Evolutionary conservation across 1,140 invertebrate genomes (phyloP).

Genomic region (Ericerus pela): DNA sequence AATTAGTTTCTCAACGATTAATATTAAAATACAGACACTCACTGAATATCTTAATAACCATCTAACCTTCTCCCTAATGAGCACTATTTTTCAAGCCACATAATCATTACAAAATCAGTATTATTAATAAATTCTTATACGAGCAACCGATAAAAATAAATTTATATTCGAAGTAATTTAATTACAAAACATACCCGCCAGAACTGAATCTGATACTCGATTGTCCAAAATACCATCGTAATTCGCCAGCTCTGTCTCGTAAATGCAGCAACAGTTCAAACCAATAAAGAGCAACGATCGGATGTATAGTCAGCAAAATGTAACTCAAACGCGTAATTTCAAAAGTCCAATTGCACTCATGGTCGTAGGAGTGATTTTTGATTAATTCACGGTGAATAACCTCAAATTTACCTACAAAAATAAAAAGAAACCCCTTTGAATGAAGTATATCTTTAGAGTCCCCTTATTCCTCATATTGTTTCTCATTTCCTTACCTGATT

Average conservation of each 20-base stretch:
- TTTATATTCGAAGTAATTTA: no score
- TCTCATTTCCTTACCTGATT: slow-evolving; percentile 1
- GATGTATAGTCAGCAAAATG: background rate
- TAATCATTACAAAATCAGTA: no score
- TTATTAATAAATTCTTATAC: background rate
- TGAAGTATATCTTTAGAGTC: no score
- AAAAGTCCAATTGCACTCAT: background rate
- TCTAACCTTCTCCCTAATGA: no score
- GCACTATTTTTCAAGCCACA: no score
- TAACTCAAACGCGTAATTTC: background rate
- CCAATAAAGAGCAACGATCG: background rate
- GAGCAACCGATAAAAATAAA: background rate
- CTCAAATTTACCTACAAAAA: background rate
- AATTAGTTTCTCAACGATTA: no score
- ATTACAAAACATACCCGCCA: background rate
- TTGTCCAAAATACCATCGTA: background rate
- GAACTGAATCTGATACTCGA: background rate
- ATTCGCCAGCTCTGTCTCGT: background rate
- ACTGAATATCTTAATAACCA: no score
- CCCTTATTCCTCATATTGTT: no score
- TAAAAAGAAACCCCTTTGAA: background rate
- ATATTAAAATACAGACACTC: no score
- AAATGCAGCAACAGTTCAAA: background rate
- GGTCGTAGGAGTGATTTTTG: background rate
- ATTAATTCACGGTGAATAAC: background rate